Evolutionary conservation across 2,113 vertebrate species (phyloP).

Genomic region (Galemys pyrenaicus): DNA sequence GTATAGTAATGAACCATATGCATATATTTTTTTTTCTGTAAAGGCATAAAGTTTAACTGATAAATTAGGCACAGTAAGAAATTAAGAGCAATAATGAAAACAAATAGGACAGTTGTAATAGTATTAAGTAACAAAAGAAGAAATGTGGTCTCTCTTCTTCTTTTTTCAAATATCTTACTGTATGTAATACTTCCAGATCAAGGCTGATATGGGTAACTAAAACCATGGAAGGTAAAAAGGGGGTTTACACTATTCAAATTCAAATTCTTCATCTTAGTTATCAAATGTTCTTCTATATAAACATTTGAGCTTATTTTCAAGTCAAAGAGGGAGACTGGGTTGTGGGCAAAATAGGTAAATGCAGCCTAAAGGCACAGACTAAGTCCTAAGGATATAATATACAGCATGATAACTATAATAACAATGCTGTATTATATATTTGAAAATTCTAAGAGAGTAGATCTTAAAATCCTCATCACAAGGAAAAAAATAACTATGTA

Average conservation of each 20-base stretch:
- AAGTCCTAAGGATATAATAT: background rate
- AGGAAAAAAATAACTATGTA: background rate
- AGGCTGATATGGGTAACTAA: background rate
- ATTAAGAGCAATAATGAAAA: background rate
- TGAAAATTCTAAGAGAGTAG: background rate
- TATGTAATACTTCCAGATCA: background rate
- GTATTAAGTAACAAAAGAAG: background rate
- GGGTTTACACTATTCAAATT: background rate
- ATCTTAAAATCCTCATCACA: background rate
- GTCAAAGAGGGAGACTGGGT: background rate
- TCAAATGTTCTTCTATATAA: conserved; percentile 9
- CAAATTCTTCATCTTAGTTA: background rate
- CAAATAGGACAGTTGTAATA: background rate
- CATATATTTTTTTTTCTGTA: too few species aligned
- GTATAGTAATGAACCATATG: background rate
- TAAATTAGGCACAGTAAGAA: background rate
- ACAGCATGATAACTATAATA: background rate
- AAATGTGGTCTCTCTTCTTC: too few species aligned
- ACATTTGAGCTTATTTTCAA: conserved; percentile 13
- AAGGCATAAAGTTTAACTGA: background rate
- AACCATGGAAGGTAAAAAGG: background rate
- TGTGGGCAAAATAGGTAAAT: background rate
- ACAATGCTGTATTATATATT: background rate
- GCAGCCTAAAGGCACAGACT: background rate
- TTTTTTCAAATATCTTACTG: background rate